A percentile compares a stretch with the other conserved stretches of the same genome.
Conservation (phyloP, 2,797 vertebrate species). For the Anguilla megastoma region DNA sequence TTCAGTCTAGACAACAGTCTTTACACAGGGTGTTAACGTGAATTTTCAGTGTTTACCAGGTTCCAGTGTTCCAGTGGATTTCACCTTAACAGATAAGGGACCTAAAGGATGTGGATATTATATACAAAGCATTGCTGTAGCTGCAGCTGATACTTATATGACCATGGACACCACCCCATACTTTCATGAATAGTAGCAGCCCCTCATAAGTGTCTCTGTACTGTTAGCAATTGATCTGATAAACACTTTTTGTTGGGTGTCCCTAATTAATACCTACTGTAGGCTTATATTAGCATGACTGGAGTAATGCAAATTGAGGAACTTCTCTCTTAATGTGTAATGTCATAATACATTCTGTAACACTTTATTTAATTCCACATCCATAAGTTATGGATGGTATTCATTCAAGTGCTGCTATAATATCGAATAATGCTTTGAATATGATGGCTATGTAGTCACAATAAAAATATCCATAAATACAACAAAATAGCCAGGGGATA, state of each 20-base stretch:
- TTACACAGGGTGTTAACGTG: neutral
- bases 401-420: neutral
- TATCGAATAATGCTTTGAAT: neutral
- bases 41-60: neutral
- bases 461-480: neutral
- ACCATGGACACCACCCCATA: neutral
- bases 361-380: neutral
- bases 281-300: neutral
- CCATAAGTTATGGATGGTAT: neutral
- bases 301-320: neutral
- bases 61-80: too few relatives aligned
- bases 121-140: neutral
- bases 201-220: neutral
- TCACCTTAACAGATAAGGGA: neutral
- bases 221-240: neutral
- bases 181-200: neutral
- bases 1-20: neutral
- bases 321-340: neutral
- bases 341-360: neutral
- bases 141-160: neutral
- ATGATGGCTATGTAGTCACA: neutral
- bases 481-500: neutral
- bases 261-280: neutral
- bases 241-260: neutral
- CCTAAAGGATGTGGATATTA: neutral